Percentiles rank a stretch among this genome's conserved stretches.
phyloP scores from a whole-genome alignment of 2,797 vertebrate species.

The Epinephelus malabaricus region DNA sequence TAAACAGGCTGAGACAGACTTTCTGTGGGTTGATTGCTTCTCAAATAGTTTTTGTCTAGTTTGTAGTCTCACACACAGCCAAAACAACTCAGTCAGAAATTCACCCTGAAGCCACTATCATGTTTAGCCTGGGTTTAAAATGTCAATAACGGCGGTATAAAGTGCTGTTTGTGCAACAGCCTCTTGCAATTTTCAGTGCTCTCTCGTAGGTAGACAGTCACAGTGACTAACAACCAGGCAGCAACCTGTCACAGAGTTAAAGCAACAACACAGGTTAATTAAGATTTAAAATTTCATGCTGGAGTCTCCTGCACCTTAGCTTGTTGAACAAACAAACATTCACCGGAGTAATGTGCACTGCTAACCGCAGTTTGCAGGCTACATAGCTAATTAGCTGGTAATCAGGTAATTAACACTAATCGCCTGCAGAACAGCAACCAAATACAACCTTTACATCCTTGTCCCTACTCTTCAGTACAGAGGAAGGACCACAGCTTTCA shows the following conservation, averaged over 20 bases:
- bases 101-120: background rate
- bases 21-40: slow-evolving; percentile 30
- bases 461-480: background rate
- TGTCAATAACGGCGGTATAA: background rate
- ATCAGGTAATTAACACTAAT: background rate
- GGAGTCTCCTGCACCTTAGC: background rate
- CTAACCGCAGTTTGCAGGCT: background rate
- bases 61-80: slow-evolving; percentile 17
- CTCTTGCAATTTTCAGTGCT: background rate
- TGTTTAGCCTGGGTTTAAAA: background rate
- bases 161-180: background rate
- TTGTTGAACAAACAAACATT: background rate
- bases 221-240: background rate
- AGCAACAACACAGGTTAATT: background rate
- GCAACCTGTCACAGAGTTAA: background rate
- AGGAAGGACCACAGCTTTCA: background rate
- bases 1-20: slow-evolving; percentile 34
- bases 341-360: background rate
- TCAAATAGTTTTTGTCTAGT: slow-evolving; percentile 26
- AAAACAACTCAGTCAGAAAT: background rate
- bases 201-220: background rate
- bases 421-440: background rate
- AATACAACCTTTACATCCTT: background rate
- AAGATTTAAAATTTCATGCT: background rate
- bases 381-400: background rate